Base-by-base conservation (phyloP, 2,113 vertebrate genomes). In the Seriola aureovittata region DNA sequence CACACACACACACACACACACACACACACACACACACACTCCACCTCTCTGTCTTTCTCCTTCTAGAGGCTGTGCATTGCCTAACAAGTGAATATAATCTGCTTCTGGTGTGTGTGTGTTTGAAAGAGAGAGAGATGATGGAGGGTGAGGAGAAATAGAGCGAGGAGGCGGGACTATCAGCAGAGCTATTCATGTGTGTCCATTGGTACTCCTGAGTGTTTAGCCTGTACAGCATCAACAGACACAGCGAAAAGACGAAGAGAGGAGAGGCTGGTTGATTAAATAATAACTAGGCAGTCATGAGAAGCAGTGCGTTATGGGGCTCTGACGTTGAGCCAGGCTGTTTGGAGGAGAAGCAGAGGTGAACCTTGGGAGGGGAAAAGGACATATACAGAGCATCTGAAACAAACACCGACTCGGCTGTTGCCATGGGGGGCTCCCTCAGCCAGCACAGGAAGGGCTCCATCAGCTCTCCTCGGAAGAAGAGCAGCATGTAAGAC, bases 401-500 rank as follows among this genome's bases (percentile, higher is more conserved):
- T 82, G 71, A 87, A 44, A 63, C 55, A 72, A 75, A 77, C 64
- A 79, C n/a, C 57, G 16, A 21, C 65, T 44, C 84, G 4, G 78
- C 89, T 88, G 79, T 80, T 82, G 83, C 85, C 86, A 94, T 94
- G 94, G 94, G 94, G 82, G 91, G 92, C 86, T 94, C 95, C 64
- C 83, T 95, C 64, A 95, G 90, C 86, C 92, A 93, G 54, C 75
- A 88, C 69, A 88, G 88, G 88, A 94, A 90, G 78, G 85, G 76
- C 68, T 91, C 80, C n/a, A 68, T 83, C 71, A 89, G 89, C 89
- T 92, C 90, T 80, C 88, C 87, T 16, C 32, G 32, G 71, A 93
- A 94, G 92, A 91, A 87, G 70, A 87, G 82, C 92, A 94, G 94
- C 92, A 88, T 91, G 94, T 93, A 86, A 93, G 92, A 89, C 17